Evolutionary conservation across 2,797 vertebrate genomes (phyloP).

Genomic region (Bovichtus variegatus): DNA sequence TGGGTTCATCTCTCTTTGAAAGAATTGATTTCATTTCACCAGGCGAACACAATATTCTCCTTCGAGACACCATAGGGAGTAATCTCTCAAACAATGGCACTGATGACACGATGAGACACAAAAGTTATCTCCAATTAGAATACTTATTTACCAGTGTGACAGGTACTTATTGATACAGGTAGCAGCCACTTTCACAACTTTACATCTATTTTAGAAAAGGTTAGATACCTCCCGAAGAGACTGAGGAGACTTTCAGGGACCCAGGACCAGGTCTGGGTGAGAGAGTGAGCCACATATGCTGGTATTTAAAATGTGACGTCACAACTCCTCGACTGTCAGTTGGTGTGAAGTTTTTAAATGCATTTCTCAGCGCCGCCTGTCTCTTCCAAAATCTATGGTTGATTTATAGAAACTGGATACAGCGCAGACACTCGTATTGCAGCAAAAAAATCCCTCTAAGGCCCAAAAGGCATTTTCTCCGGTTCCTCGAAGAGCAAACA

Average conservation of each 20-base stretch:
- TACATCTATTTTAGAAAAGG: not conserved
- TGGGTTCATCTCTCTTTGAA: conserved; percentile 53
- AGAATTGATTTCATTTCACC: conserved; percentile 64
- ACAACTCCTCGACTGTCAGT: too few species aligned
- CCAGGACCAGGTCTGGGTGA: not conserved
- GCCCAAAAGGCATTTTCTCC: too few species aligned
- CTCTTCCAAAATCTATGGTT: too few species aligned
- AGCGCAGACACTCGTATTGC: too few species aligned
- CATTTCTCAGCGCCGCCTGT: too few species aligned
- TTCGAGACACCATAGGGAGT: conserved; percentile 24
- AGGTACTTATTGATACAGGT: not conserved
- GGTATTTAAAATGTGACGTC: too few species aligned
- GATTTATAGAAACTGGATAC: too few species aligned
- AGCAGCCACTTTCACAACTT: not conserved
- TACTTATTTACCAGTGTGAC: not conserved
- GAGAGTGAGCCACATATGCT: too few species aligned
- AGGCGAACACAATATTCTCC: conserved; percentile 38
- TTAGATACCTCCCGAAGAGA: not conserved
- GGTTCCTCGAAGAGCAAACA: too few species aligned
- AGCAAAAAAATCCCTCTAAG: too few species aligned
- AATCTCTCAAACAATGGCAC: conserved; percentile 5
- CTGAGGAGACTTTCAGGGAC: not conserved
- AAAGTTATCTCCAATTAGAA: conserved; percentile 12
- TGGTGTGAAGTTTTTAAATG: too few species aligned
- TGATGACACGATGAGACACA: conserved; percentile 25